A percentile compares a stretch with the other conserved stretches of the same genome.
Evolutionary conservation across 2,113 vertebrate species (phyloP).

Genomic region (Phalacrocorax aristotelis): DNA sequence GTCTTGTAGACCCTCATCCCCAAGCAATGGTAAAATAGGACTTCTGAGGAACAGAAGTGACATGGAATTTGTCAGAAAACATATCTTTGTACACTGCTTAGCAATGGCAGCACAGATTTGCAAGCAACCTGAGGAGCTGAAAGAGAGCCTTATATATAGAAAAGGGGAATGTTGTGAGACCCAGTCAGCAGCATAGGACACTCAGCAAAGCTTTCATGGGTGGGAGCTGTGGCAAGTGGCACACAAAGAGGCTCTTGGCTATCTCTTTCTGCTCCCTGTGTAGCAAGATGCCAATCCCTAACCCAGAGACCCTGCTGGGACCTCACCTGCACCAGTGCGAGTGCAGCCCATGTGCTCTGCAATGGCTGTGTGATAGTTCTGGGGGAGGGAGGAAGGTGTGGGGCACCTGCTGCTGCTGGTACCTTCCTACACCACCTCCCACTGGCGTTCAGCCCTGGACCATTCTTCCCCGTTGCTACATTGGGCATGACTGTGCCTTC

Average conservation of each 20-base stretch:
- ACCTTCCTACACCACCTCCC: background rate
- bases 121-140: background rate
- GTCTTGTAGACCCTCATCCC: background rate
- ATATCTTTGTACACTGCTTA: background rate
- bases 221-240: background rate
- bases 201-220: background rate
- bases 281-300: background rate
- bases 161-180: background rate
- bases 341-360: background rate
- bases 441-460: fast-evolving
- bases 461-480: background rate
- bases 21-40: background rate
- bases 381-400: background rate
- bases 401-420: background rate
- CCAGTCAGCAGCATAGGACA: background rate
- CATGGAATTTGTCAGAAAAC: background rate
- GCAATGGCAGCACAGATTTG: background rate
- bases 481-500: background rate
- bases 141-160: background rate
- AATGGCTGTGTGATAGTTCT: background rate
- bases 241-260: background rate
- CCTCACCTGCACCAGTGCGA: background rate
- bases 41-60: background rate
- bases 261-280: background rate
- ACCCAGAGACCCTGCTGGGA: fast-evolving